Evolutionary conservation across 2,113 vertebrate genomes (phyloP).

Genomic region (Cynopterus brachyotis): DNA sequence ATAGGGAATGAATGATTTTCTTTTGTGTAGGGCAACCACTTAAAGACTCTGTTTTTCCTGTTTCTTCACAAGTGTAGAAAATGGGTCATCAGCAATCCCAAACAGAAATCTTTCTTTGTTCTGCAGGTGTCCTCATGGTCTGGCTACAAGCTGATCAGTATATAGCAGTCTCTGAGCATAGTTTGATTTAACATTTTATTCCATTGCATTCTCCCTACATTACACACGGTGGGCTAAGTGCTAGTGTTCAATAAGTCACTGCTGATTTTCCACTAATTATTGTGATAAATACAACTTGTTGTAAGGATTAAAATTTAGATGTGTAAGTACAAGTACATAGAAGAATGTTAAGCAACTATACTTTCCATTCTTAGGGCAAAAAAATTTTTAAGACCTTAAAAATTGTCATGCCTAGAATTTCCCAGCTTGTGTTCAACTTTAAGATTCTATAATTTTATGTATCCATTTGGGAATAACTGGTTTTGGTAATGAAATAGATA

Average conservation of each 20-base stretch:
- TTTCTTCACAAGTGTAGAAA: too few species aligned
- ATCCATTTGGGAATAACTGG: not conserved
- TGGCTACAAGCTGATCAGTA: too few species aligned
- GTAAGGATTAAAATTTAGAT: not conserved
- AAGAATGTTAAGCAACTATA: not conserved
- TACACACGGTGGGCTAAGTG: not conserved
- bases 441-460: not conserved
- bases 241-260: not conserved
- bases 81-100: too few species aligned
- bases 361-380: not conserved
- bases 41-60: too few species aligned
- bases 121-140: too few species aligned
- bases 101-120: too few species aligned
- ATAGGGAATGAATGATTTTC: too few species aligned
- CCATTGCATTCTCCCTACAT: too few species aligned
- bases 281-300: not conserved
- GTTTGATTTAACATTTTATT: too few species aligned
- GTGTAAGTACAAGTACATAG: not conserved
- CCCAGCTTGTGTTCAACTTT: not conserved
- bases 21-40: too few species aligned
- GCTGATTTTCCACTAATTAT: not conserved
- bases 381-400: not conserved
- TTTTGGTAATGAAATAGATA: not conserved
- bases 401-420: not conserved
- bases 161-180: too few species aligned